Base-by-base conservation (phyloP, 92 coral and sea anemone genomes). In the Actinernus sp. region DNA sequence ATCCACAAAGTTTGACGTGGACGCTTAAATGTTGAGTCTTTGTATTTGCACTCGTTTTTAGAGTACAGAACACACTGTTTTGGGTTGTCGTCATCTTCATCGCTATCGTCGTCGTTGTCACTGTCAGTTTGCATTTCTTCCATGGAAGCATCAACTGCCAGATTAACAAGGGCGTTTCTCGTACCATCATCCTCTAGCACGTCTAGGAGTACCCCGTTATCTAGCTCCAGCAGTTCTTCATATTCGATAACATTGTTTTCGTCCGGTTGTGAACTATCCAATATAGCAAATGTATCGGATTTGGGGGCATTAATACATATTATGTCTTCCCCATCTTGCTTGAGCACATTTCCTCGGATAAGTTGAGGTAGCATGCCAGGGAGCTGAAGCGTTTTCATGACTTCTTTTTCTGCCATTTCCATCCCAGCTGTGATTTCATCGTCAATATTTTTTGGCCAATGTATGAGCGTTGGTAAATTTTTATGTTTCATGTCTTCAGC, bases 191-290 rank as follows among this genome's bases (percentile, higher is more conserved):
- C 80, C 17, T 73, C 40, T 58, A 61, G 45, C 39, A 51, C 71
- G 5, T 26, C 52, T 45, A 61, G 54, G 12, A 73, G 31, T 25
- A 73, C 61, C 18, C 37, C 43, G 55, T 72, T 72, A 27, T 73
- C 80, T 31, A 73, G 48, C 5, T 47, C 50, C 37, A 73, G 50
- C 18, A 73, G 36, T 51, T 71, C 79, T 38, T 71, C 78, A 32
- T 20, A 44, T 7, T 58, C 32, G 1, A 73, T 73, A 0, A 50
- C 62, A 16, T 73, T 41, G 31, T 18, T 59, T 49, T 73, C 80
- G 49, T 73, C 80, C 11, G 80, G 71, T 26, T 44, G 41, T 9
- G 20, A 19, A 51, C 63, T 27, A 34, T 52, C 36, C 40, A 20
- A 49, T n/a, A 51, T 23, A 51, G 61, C 62, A 52, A 68, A 33